phyloP scores from a whole-genome alignment of 2,888 invertebrate species.

The Lithophane semibrunnea region DNA sequence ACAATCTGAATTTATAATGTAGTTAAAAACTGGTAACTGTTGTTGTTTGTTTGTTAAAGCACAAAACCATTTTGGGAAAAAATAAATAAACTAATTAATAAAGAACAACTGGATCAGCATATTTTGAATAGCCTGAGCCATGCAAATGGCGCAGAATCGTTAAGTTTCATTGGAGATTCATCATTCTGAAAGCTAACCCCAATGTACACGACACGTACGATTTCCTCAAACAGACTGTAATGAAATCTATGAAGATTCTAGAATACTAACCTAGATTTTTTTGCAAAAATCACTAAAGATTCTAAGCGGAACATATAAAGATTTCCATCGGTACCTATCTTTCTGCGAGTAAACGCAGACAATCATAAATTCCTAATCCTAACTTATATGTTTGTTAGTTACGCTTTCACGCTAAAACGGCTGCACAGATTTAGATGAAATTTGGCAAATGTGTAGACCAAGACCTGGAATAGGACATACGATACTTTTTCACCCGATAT shows the following conservation, averaged over 20 bases:
- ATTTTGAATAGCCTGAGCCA: not conserved
- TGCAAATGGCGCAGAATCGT: not conserved
- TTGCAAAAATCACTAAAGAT: too few relatives aligned
- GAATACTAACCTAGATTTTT: not conserved
- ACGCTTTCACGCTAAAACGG: too few relatives aligned
- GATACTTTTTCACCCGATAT: too few relatives aligned
- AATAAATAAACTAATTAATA: not conserved
- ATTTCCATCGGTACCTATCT: not conserved
- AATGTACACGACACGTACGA: too few relatives aligned
- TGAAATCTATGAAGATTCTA: not conserved
- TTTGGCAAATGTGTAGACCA: too few relatives aligned
- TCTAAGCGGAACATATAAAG: not conserved
- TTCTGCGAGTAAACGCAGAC: not conserved
- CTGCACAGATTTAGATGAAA: too few relatives aligned
- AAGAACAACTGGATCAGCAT: not conserved
- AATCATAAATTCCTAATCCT: not conserved
- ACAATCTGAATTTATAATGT: not conserved
- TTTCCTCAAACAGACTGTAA: not conserved
- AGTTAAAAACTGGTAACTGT: not conserved
- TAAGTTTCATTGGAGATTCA: not conserved
- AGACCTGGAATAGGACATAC: too few relatives aligned
- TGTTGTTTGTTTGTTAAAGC: not conserved
- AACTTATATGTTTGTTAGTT: too few relatives aligned
- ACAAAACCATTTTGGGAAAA: not conserved
- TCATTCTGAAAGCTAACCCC: not conserved